A percentile compares a stretch with the other conserved stretches of the same genome.
Evolutionary conservation across 92 coral and sea anemone genomes (phyloP).

Genomic region (Porites evermanni): DNA sequence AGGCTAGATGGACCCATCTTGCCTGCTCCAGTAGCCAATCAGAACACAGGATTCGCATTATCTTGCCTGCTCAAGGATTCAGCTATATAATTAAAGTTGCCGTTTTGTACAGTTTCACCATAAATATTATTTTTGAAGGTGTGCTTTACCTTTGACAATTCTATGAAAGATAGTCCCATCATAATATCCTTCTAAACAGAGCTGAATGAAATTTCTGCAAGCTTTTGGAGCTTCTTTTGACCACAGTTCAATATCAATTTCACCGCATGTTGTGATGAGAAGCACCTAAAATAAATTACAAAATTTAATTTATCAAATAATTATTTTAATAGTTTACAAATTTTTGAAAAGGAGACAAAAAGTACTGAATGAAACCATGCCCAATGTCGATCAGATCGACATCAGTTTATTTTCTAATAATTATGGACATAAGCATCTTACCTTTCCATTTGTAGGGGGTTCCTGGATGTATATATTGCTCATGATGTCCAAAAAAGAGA

Average conservation of each 20-base stretch:
- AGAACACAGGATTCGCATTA: too few species aligned
- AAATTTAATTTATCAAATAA: too few species aligned
- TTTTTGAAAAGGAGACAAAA: neutral
- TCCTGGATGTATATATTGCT: constrained; percentile 98
- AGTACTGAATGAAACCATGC: too few species aligned
- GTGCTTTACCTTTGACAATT: constrained; percentile 84
- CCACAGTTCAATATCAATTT: constrained; percentile 97
- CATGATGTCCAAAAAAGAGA: constrained; percentile 52
- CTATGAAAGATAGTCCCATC: constrained; percentile 97
- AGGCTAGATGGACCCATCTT: too few species aligned
- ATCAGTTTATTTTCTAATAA: neutral
- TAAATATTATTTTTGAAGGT: too few species aligned
- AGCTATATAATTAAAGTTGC: too few species aligned
- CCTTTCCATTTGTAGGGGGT: constrained; percentile 99
- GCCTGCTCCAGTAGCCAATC: too few species aligned
- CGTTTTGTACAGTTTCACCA: too few species aligned
- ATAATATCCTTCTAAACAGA: constrained; percentile 94
- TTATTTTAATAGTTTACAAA: too few species aligned
- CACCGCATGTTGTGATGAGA: constrained; percentile 85
- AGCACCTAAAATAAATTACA: constrained; percentile 66
- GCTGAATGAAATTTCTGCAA: constrained; percentile 93
- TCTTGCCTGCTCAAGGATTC: too few species aligned
- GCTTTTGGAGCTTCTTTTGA: constrained; percentile 97
- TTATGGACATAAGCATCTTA: constrained; percentile 6
- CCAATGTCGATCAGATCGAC: neutral